Evolutionary conservation across 2,113 vertebrate genomes (phyloP).

Genomic region (Hepsetus odoe): DNA sequence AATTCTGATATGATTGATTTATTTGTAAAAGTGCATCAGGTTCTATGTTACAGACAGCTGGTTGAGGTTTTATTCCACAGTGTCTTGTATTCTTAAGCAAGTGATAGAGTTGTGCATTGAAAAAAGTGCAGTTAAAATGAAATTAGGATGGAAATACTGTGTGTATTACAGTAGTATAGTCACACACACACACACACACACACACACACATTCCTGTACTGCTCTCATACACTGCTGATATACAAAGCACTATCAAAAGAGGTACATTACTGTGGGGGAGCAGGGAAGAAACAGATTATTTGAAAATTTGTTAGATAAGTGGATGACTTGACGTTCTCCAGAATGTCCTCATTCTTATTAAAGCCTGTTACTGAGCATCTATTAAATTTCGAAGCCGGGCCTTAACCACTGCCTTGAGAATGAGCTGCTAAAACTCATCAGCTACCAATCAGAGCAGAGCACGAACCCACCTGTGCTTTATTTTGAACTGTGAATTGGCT

Average conservation of each 20-base stretch:
- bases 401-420: not conserved
- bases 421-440: conserved; percentile 13
- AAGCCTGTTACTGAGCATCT: not conserved
- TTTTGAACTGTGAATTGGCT: conserved; percentile 24
- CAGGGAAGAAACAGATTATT: not conserved
- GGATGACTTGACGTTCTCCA: not conserved
- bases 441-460: not conserved
- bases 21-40: too few species aligned
- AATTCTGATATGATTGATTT: too few species aligned
- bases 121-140: too few species aligned
- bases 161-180: too few species aligned
- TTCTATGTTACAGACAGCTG: too few species aligned
- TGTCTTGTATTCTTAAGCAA: too few species aligned
- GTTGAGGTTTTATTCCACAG: too few species aligned
- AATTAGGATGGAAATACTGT: too few species aligned
- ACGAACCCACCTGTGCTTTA: conserved; percentile 1
- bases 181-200: too few species aligned
- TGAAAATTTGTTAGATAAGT: not conserved
- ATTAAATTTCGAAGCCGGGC: not conserved
- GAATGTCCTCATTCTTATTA: not conserved
- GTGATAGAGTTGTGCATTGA: too few species aligned
- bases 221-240: too few species aligned
- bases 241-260: not conserved
- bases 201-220: too few species aligned
- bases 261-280: not conserved